A percentile compares a stretch with the other conserved stretches of the same genome.
Evolutionary conservation across 2,113 vertebrate species (phyloP).

Genomic region (Eublepharis macularius): DNA sequence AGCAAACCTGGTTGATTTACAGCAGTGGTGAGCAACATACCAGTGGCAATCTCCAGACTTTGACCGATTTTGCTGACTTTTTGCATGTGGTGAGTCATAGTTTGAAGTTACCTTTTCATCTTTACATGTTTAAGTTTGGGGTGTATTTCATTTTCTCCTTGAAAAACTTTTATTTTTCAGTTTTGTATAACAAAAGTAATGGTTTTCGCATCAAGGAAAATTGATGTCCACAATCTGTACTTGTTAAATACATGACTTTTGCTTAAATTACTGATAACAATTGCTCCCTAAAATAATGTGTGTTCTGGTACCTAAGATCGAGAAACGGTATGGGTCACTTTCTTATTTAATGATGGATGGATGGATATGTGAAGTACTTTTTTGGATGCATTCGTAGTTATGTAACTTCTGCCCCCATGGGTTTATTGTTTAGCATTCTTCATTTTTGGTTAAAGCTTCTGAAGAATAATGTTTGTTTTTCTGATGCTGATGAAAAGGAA

Average conservation of each 20-base stretch:
- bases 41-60: neutral
- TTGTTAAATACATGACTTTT: too few relatives aligned
- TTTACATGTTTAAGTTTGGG: neutral
- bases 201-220: too few relatives aligned
- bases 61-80: neutral
- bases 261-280: too few relatives aligned
- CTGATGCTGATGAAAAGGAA: neutral
- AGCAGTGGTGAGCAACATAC: neutral
- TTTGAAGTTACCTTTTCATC: neutral
- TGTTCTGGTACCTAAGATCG: too few relatives aligned
- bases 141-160: neutral
- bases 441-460: neutral
- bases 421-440: neutral
- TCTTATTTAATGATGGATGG: too few relatives aligned
- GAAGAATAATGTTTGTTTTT: neutral
- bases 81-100: neutral
- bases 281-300: too few relatives aligned
- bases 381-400: neutral
- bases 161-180: neutral
- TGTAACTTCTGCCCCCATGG: neutral
- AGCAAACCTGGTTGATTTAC: neutral
- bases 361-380: neutral
- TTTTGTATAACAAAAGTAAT: neutral
- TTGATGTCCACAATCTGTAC: too few relatives aligned
- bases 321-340: too few relatives aligned